Evolutionary conservation across 2,888 invertebrate genomes (phyloP).

Genomic region (Cenopis cana): DNA sequence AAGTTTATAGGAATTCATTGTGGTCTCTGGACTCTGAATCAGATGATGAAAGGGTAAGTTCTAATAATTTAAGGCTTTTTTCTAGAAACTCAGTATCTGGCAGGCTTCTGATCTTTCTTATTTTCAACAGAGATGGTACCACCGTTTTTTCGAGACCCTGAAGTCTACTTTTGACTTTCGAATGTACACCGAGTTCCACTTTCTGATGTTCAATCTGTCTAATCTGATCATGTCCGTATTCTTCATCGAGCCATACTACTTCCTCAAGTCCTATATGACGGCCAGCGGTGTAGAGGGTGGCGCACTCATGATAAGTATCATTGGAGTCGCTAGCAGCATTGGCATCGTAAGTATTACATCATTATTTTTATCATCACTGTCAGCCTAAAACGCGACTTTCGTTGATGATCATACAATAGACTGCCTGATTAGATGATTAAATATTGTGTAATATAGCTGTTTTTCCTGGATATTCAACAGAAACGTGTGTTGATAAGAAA

Average conservation of each 20-base stretch:
- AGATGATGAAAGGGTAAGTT: constrained; percentile 89
- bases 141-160: constrained; percentile 87
- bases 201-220: constrained; percentile 92
- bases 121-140: constrained; percentile 89
- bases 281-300: constrained; percentile 88
- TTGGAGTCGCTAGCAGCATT: constrained; percentile 94
- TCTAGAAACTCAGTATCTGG: too few relatives aligned
- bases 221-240: constrained; percentile 95
- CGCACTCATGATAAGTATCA: constrained; percentile 92
- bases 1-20: constrained; percentile 94
- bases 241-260: constrained; percentile 97
- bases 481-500: too few relatives aligned
- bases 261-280: constrained; percentile 87
- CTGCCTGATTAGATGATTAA: too few relatives aligned
- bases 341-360: constrained; percentile 88
- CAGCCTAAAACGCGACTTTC: too few relatives aligned
- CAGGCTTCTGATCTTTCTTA: neutral
- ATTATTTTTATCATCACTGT: neutral
- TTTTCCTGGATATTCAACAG: too few relatives aligned
- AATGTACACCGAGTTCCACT: constrained; percentile 92
- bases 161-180: constrained; percentile 91
- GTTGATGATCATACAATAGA: too few relatives aligned
- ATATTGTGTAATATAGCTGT: too few relatives aligned
- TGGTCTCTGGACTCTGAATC: constrained; percentile 86
- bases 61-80: too few relatives aligned